Evolutionary conservation across 2,888 invertebrate genomes (phyloP).

Genomic region (Drosophila barbarae): DNA sequence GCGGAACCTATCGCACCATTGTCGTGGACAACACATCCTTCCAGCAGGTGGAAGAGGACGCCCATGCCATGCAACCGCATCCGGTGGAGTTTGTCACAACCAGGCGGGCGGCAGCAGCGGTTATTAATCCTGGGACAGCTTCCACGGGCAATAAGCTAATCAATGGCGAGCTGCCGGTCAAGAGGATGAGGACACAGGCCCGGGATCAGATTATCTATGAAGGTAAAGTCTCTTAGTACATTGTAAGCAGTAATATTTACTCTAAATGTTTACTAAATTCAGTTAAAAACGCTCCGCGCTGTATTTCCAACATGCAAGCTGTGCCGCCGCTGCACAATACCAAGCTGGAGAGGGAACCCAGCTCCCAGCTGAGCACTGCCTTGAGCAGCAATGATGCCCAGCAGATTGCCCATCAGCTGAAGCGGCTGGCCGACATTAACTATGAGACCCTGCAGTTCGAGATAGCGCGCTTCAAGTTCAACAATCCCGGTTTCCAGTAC

Average conservation of each 20-base stretch:
- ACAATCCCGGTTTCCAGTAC: conserved; percentile 79
- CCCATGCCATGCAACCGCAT: conserved; percentile 54
- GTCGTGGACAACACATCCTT: conserved; percentile 73
- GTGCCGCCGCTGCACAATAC: conserved; percentile 46
- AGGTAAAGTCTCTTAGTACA: conserved; percentile 49
- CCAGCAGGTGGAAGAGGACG: conserved; percentile 64
- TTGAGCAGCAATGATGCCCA: conserved; percentile 67
- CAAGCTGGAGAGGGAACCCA: conserved; percentile 32
- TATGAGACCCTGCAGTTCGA: conserved; percentile 78
- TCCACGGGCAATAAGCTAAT: conserved; percentile 67
- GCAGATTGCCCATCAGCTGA: conserved; percentile 75
- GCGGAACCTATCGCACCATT: conserved; percentile 75
- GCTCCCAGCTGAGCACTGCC: conserved; percentile 32
- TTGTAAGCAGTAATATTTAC: not conserved
- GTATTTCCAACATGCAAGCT: conserved; percentile 60
- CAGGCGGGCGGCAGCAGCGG: conserved; percentile 45
- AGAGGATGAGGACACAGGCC: conserved; percentile 66
- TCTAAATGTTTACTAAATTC: conserved; percentile 10
- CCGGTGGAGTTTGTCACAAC: conserved; percentile 72
- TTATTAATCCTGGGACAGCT: conserved; percentile 36
- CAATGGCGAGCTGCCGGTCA: conserved; percentile 76
- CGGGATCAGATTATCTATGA: conserved; percentile 76
- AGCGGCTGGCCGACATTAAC: conserved; percentile 78
- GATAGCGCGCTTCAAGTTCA: conserved; percentile 78
- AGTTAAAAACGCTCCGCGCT: conserved; percentile 74